Evolutionary conservation across 2,888 invertebrate species (phyloP).

Genomic region (Calliscelio sp.): DNA sequence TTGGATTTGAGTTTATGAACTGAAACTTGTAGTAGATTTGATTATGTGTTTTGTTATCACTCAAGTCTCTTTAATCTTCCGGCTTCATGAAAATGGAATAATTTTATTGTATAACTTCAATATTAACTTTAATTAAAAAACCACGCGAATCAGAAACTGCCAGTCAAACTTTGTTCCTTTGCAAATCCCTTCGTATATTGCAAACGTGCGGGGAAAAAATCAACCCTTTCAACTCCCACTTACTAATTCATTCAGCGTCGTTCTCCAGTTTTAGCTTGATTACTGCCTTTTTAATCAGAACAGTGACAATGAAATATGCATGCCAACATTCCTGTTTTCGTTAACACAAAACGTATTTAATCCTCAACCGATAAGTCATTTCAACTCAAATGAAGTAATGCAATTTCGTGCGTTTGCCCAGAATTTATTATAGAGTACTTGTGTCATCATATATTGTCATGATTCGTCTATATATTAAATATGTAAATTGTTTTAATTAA

Average conservation of each 20-base stretch:
- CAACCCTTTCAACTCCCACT: slow-evolving; percentile 30
- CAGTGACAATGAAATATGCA: slow-evolving; percentile 46
- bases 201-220: slow-evolving; percentile 13
- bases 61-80: no score
- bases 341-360: no score
- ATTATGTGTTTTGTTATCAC: no score
- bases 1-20: no score
- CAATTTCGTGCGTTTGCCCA: no score
- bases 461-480: no score
- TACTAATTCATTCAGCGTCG: slow-evolving; percentile 46
- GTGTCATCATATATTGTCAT: no score
- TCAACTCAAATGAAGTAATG: no score
- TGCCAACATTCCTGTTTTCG: neutral
- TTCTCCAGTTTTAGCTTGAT: slow-evolving; percentile 32
- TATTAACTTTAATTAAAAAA: slow-evolving; percentile 17
- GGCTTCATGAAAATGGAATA: neutral
- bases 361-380: no score
- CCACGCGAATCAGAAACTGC: neutral
- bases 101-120: neutral
- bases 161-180: neutral
- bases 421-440: no score
- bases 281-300: slow-evolving; percentile 43
- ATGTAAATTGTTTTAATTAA: no score
- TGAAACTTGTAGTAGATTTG: no score
- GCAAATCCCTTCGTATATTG: slow-evolving; percentile 19